Base-by-base conservation (phyloP, 2,888 invertebrate genomes). In the Nasonia oneida region DNA sequence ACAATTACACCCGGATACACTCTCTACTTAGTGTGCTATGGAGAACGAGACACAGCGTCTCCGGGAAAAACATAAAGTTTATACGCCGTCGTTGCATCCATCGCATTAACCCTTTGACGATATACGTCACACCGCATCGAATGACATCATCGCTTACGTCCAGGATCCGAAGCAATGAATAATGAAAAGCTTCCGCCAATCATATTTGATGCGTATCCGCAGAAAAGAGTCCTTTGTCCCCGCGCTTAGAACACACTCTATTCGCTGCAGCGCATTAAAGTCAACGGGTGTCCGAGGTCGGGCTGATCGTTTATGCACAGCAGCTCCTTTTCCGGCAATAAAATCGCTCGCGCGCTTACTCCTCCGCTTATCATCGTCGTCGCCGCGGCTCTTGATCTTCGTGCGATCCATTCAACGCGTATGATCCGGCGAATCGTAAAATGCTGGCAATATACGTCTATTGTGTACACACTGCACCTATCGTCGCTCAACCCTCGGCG, bases 261-360 rank as follows among this genome's bases (percentile, higher is more conserved):
- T 50, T 76, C 33, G 71, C n/a, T 57, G 53, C 10, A 12, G 39
- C 85, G 85, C 87, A 85, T 87, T 84, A 87, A 85, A 86, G 88
- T 87, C 85, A 71, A 75, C 61, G 76, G 70, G 84, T 81, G 87
- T 83, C 84, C 83, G 83, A 71, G 84, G 75, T 75, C 84, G 88
- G 87, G 88, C 91, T 90, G 89, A 93, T 92, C 91, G 89, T 89
- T 91, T 91, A 92, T 92, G 92, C 92, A 91, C 92, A 88, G 90
- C 91, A 90, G 90, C 90, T 90, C 89, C 90, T 90, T 90, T 89
- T 88, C 89, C 90, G 90, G 89, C 91, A 89, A 92, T 92, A 92
- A 92, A 93, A 91, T 91, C 47, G 12, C 50, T 64, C 29, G 78
- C 50, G 23, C 64, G 29, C 29, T 29, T n/a, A 74, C 23, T 67